Percentiles rank a stretch among this genome's conserved stretches.
Conservation (phyloP, 2,113 vertebrate genomes). For the Amia ocellicauda region DNA sequence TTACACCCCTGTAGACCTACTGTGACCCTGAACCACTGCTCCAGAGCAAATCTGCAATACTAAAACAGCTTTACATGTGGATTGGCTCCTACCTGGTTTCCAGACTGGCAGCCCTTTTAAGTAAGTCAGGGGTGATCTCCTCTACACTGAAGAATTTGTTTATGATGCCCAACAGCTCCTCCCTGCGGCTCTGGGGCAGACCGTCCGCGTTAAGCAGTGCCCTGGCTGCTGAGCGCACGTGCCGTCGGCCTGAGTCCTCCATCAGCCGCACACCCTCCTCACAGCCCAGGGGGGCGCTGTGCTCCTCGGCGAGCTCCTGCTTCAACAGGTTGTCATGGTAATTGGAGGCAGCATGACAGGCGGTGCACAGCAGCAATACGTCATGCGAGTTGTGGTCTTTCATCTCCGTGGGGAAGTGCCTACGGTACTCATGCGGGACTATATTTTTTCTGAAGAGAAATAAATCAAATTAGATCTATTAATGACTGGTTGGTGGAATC, state of each 20-base stretch:
- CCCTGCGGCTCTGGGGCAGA: constrained; percentile 70
- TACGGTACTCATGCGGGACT: constrained; percentile 91
- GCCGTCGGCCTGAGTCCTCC: constrained; percentile 81
- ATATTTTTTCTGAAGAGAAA: constrained; percentile 82
- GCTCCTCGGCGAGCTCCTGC: constrained; percentile 83
- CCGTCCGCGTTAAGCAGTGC: constrained; percentile 79
- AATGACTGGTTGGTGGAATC: too few species aligned
- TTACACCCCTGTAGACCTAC: too few species aligned
- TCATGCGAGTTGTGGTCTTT: constrained; percentile 98
- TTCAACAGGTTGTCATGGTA: constrained; percentile 87
- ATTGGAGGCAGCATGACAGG: constrained; percentile 90
- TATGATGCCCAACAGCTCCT: constrained; percentile 74
- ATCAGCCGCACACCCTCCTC: constrained; percentile 82
- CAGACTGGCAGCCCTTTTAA: constrained; percentile 76
- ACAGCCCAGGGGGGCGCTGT: constrained; percentile 81
- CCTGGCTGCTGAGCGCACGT: constrained; percentile 84
- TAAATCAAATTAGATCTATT: too few species aligned
- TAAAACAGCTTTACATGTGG: too few species aligned
- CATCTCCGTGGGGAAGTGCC: constrained; percentile 93
- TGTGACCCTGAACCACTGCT: too few species aligned
- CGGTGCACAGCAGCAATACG: constrained; percentile 89
- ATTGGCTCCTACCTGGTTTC: constrained; percentile 78
- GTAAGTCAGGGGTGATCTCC: constrained; percentile 60
- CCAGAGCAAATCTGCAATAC: too few species aligned
- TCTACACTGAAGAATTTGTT: constrained; percentile 60